phyloP scores from a whole-genome alignment of 2,888 invertebrate species.

The Epicampocera succincta region DNA sequence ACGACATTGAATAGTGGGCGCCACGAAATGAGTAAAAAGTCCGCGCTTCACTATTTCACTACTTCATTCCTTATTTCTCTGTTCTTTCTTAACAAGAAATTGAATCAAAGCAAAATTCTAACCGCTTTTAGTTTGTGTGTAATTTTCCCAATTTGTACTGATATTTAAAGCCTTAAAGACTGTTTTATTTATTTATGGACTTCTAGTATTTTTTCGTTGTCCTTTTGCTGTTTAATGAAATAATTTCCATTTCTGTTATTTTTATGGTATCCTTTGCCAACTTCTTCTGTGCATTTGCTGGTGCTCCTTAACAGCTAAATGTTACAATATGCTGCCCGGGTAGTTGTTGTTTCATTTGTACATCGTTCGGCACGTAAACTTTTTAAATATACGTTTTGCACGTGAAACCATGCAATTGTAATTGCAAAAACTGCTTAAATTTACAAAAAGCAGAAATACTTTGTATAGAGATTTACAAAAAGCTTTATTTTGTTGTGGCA shows the following conservation, averaged over 20 bases:
- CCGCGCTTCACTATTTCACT: no score
- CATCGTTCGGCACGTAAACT: constrained; percentile 58
- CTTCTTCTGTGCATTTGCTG: neutral
- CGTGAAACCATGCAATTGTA: constrained; percentile 66
- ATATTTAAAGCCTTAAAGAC: neutral
- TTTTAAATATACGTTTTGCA: constrained; percentile 66
- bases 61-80: no score
- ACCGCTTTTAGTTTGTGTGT: no score
- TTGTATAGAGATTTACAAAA: neutral
- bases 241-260: constrained; percentile 55
- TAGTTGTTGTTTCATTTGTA: constrained; percentile 2
- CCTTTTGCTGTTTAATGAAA: constrained; percentile 13
- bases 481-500: constrained; percentile 24
- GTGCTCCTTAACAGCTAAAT: neutral
- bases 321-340: constrained; percentile 29
- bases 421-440: constrained; percentile 38
- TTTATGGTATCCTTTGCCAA: constrained; percentile 37
- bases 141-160: no score
- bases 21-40: no score
- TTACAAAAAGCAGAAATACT: constrained; percentile 21
- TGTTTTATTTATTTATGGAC: no score
- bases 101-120: no score
- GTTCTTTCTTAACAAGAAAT: no score
- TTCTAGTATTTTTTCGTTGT: no score
- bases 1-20: no score